A percentile compares a stretch with the other conserved stretches of the same genome.
These are phyloP conservation scores for Pissodes strobi DNA, from an alignment of 1,140 invertebrate species.

Conservation along the genomic window DNA sequence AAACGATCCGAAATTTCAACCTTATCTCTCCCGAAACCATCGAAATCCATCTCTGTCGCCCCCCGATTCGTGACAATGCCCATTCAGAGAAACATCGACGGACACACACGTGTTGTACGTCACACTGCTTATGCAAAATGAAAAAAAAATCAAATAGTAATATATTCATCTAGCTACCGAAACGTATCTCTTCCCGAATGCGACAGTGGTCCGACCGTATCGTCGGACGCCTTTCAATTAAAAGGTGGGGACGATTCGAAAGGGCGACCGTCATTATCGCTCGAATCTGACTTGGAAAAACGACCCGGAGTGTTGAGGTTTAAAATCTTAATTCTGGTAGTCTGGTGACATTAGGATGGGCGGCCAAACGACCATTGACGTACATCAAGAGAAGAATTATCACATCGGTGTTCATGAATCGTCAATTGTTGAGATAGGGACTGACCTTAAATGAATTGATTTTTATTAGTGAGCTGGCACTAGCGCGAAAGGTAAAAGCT, in stretches of 20 bases:
- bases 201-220: neutral
- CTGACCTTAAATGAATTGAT: neutral
- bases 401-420: neutral
- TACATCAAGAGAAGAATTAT: neutral
- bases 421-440: neutral
- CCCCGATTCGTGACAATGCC: no score
- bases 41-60: no score
- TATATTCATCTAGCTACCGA: constrained; percentile 22
- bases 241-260: neutral
- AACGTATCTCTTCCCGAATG: constrained; percentile 12
- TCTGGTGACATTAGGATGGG: constrained; percentile 14
- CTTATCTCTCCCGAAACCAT: no score
- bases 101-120: constrained; percentile 7
- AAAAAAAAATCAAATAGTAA: neutral
- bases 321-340: constrained; percentile 19
- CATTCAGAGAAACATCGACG: no score
- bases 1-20: no score
- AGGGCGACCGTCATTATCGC: constrained; percentile 2
- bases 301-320: constrained; percentile 18
- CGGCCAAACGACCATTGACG: neutral
- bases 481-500: no score
- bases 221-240: neutral
- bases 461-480: no score
- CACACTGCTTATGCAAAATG: neutral
- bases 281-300: constrained; percentile 20